Evolutionary conservation across 2,888 invertebrate genomes (phyloP), one percentile per base, ranked within the genome.

Genomic region (Caenorhabditis imperialis): DNA sequence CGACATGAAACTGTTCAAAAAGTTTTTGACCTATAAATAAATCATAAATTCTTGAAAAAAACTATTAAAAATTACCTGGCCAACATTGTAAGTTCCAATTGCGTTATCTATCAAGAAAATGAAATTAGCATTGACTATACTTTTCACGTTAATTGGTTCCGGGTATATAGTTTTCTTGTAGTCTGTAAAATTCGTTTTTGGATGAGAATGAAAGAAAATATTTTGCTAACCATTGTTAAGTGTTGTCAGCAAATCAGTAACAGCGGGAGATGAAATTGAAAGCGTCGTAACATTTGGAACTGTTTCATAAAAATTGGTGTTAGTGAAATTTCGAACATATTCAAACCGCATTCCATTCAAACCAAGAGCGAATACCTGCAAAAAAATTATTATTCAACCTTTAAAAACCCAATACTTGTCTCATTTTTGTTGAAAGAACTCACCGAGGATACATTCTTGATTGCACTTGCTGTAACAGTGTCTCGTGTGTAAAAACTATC

Each of bases 121-220:
- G 35, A 60, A 74, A 51, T 74, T 61, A 2, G 73, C 65, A 22
- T 67, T 55, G 2, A 62, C 47, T 8, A 53, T 57, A 8, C 18
- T 10, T 3, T 33, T 16, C 1, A 51, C 44, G 8, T 40, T 10
- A 20, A 38, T 37, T 16, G 51, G 30, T n/a, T 44, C 20, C 16
- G 78, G 78, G 33, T 78, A 78, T 10, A 78, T 42, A 6, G 14
- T 14, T 3, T 23, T n/a, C 23, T 67, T 78, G 44, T 78, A 76
- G 35, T 67, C 77, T 77, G 55, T 4, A 48, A 44, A 14, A n/a
- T 16, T 20, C 3, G 2, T 30, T 50, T 16, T n/a, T n/a, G n/a
- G n/a, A n/a, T n/a, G n/a, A n/a, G n/a, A n/a, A n/a, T n/a, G n/a
- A n/a, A n/a, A n/a, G n/a, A n/a, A 50, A 47, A 30, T 35, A 33